Evolutionary conservation across 1,140 invertebrate genomes (phyloP).

Genomic region (Mya arenaria): DNA sequence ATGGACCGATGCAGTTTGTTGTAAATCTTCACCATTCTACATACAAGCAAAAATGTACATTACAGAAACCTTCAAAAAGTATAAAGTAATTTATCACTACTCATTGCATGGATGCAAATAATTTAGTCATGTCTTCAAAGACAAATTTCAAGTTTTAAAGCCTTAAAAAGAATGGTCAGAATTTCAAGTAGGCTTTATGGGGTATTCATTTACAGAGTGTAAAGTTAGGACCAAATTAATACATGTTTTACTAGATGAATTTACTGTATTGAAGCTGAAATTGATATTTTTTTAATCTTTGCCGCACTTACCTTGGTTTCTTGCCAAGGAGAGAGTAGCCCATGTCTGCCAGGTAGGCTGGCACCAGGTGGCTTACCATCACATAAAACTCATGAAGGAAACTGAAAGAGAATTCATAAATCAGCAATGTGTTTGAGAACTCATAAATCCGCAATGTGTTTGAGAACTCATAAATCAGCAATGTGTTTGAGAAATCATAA

Average conservation of each 20-base stretch:
- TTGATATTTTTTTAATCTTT: too few relatives aligned
- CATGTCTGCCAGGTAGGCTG: conserved; percentile 79
- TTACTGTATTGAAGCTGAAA: too few relatives aligned
- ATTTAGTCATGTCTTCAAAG: background rate
- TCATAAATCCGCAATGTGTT: too few relatives aligned
- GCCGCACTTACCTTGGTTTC: conserved; percentile 78
- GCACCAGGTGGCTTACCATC: conserved; percentile 80
- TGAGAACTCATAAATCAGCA: too few relatives aligned
- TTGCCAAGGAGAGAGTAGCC: conserved; percentile 77
- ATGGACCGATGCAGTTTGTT: conserved; percentile 75
- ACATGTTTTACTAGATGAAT: too few relatives aligned
- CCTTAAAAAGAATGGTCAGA: background rate
- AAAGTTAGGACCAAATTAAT: too few relatives aligned
- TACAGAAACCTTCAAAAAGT: too few relatives aligned
- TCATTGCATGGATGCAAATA: background rate
- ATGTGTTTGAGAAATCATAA: too few relatives aligned
- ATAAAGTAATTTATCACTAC: background rate
- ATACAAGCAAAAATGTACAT: conserved; percentile 82
- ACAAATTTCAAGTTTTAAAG: background rate
- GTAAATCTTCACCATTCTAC: conserved; percentile 79
- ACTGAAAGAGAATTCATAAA: conserved; percentile 67
- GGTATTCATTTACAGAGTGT: too few relatives aligned
- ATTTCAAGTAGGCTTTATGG: too few relatives aligned
- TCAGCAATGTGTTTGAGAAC: too few relatives aligned
- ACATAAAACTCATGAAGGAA: conserved; percentile 80